Conservation (phyloP, 1,140 invertebrate genomes). For the Aphis craccivora region DNA sequence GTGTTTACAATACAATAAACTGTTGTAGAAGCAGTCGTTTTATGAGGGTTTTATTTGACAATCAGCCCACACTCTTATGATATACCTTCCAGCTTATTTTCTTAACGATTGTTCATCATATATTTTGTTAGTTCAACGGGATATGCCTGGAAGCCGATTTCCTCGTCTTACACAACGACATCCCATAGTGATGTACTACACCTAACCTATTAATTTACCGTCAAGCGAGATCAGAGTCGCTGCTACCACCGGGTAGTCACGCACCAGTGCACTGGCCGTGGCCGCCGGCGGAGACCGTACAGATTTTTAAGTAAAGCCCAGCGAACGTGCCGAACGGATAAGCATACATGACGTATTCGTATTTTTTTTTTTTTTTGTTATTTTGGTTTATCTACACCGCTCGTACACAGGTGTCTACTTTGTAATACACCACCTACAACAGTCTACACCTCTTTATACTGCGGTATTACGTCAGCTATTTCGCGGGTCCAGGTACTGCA, state of each 20-base stretch:
- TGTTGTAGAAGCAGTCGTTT: background rate
- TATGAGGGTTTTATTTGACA: slow-evolving; percentile 5
- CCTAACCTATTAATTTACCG: background rate
- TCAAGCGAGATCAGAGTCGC: background rate
- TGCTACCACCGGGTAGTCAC: background rate
- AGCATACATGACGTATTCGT: background rate
- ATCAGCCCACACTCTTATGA: background rate
- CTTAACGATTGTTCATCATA: background rate
- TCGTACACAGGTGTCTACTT: background rate
- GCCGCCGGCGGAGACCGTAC: background rate
- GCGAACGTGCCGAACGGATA: background rate
- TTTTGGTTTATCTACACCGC: background rate
- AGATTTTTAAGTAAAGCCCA: background rate
- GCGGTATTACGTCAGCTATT: background rate
- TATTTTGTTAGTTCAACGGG: background rate
- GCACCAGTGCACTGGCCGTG: background rate
- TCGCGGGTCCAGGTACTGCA: no score
- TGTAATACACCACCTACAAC: background rate
- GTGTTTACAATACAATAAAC: slow-evolving; percentile 1
- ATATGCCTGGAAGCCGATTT: background rate
- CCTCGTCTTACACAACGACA: background rate
- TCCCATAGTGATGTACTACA: background rate
- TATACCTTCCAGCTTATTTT: background rate
- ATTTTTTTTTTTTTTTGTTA: background rate
- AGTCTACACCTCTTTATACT: no score